Evolutionary conservation across 2,113 vertebrate genomes (phyloP).

Genomic region (Rhea americana): DNA sequence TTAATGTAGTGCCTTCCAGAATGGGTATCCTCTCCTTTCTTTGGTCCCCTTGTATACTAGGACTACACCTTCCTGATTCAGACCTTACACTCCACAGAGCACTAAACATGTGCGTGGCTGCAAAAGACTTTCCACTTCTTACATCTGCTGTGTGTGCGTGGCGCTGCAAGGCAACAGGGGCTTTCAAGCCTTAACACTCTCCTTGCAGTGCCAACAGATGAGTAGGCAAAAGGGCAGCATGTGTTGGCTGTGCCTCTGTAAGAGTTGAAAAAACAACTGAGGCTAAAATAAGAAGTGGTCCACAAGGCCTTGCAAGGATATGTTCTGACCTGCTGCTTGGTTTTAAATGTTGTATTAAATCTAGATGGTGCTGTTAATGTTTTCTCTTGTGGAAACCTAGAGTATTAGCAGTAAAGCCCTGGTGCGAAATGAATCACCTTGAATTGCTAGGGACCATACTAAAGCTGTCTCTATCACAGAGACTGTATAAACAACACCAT

Average conservation of each 20-base stretch:
- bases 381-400: not conserved
- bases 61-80: not conserved
- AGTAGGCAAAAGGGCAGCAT: not conserved
- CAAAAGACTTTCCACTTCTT: not conserved
- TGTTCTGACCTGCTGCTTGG: not conserved
- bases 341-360: not conserved
- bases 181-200: not conserved
- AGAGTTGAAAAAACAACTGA: not conserved
- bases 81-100: not conserved
- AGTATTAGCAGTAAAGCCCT: not conserved
- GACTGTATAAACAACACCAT: not conserved
- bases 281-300: not conserved
- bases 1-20: not conserved
- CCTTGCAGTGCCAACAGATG: not conserved
- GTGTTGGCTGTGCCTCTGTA: not conserved
- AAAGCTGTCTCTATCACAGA: not conserved
- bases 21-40: not conserved
- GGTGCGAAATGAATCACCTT: not conserved
- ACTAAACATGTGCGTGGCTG: rapidly evolving
- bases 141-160: not conserved
- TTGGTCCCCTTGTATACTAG: not conserved
- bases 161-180: not conserved
- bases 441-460: not conserved
- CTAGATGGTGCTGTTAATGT: not conserved
- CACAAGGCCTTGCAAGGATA: not conserved